These are phyloP conservation scores for Anguilla rostrata DNA, from an alignment of 2,113 vertebrate genomes.

Conservation along the genomic window DNA sequence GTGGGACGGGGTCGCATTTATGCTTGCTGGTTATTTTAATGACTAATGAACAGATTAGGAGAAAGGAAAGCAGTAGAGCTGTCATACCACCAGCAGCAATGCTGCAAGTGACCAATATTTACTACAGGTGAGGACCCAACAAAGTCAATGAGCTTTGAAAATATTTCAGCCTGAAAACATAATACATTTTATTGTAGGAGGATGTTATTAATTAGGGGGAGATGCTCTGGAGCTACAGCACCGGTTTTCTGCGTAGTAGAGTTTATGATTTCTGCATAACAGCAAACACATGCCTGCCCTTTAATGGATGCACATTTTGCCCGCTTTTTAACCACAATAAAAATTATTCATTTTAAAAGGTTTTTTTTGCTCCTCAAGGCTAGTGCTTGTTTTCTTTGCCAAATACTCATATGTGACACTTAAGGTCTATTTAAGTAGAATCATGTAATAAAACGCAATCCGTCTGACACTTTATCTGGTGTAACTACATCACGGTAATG, in stretches of 20 bases:
- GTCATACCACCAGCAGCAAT: neutral
- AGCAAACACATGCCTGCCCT: neutral
- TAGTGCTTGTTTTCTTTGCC: constrained; percentile 51
- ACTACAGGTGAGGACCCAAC: neutral
- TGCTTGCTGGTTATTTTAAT: too few relatives aligned
- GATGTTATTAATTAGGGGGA: neutral
- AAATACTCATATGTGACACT: constrained; percentile 52
- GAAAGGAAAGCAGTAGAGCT: neutral
- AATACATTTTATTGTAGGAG: neutral
- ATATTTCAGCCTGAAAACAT: neutral
- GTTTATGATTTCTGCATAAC: neutral
- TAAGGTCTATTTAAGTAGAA: constrained; percentile 48
- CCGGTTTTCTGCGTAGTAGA: neutral
- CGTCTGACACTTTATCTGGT: constrained; percentile 26
- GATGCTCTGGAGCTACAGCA: neutral
- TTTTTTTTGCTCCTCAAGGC: constrained; percentile 40
- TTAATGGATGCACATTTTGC: constrained; percentile 8
- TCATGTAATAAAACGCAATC: constrained; percentile 39
- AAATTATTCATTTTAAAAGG: constrained; percentile 21
- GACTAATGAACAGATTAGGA: neutral
- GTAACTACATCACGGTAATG: constrained; percentile 43
- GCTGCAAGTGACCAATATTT: neutral
- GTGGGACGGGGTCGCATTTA: neutral
- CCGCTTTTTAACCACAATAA: neutral
- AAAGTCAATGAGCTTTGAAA: neutral